Conservation (phyloP, 2,888 invertebrate genomes). For the Dicyrtoma fusca region DNA sequence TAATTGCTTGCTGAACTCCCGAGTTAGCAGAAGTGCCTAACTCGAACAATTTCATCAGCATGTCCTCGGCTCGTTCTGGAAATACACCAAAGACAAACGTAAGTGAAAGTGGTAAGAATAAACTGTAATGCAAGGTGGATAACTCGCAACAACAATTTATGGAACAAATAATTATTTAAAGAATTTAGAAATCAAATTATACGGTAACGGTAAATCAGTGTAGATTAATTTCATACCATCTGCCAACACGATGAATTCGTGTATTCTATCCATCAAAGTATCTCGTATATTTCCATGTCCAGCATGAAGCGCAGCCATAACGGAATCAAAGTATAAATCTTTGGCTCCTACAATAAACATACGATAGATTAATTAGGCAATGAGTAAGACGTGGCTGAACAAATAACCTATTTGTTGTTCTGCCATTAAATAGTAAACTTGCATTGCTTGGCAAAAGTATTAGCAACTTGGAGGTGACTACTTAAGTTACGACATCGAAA, state of each 20-base stretch:
- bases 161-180: neutral
- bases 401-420: too few species aligned
- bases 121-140: too few species aligned
- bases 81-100: conserved; percentile 54
- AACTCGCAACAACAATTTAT: too few species aligned
- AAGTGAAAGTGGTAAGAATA: too few species aligned
- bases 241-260: conserved; percentile 51
- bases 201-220: neutral
- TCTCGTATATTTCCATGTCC: conserved; percentile 45
- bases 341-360: conserved; percentile 45
- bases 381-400: too few species aligned
- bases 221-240: conserved; percentile 49
- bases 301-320: conserved; percentile 46
- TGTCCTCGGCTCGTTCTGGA: conserved; percentile 75
- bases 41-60: conserved; percentile 79
- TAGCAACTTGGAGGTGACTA: neutral
- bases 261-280: conserved; percentile 47
- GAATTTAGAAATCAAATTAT: too few species aligned
- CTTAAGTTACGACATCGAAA: neutral
- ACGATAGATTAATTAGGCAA: too few species aligned
- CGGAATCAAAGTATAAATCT: conserved; percentile 44
- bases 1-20: conserved; percentile 75
- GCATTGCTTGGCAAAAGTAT: neutral
- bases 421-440: too few species aligned
- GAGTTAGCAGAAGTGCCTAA: conserved; percentile 78